Evolutionary conservation across 1,140 invertebrate species (phyloP), one percentile per base, ranked within the genome.

Genomic region (Delia radicum): DNA sequence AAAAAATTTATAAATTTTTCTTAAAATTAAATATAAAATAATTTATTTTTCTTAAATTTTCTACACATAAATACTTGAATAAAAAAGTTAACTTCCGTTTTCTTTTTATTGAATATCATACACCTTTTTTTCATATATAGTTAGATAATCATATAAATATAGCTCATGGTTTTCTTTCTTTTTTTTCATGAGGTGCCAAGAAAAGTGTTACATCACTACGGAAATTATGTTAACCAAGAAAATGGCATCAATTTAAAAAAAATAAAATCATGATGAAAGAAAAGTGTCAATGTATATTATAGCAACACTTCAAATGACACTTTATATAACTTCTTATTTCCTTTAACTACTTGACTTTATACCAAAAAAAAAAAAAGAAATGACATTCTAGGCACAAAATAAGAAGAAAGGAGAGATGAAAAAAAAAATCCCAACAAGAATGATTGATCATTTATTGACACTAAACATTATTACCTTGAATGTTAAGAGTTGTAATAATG

Each of bases 251-350:
- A 55, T 55, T 55, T 55, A 7, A 55, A 7, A 55, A 55, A 55
- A 55, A 24, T 21, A 55, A 55, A 55, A 55, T 10, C 6, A 55
- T 55, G n/a, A 55, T 24, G 48, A 55, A 55, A 21, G 48, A 15
- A 55, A 55, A 55, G 48, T 55, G 48, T 55, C 48, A 55, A 55
- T 55, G 48, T 55, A 21, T 55, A 55, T 55, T 55, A 55, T 55
- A 55, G 21, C 48, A 55, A 18, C 21, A 21, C 48, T 21, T 55
- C 48, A 55, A 55, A 55, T 55, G 48, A 55, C 48, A 55, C 48
- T 55, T 55, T 55, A 55, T 55, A 55, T 55, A 55, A 55, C 48
- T 55, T 55, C 48, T 55, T 55, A 55, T 55, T 55, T 55, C 48
- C 48, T 55, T 55, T n/a, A 55, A 55, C 48, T 55, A 7, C 48